A percentile compares a stretch with the other conserved stretches of the same genome.
Evolutionary conservation across 92 coral and sea anemone species (phyloP).

Genomic region (Epizoanthus fatuus): DNA sequence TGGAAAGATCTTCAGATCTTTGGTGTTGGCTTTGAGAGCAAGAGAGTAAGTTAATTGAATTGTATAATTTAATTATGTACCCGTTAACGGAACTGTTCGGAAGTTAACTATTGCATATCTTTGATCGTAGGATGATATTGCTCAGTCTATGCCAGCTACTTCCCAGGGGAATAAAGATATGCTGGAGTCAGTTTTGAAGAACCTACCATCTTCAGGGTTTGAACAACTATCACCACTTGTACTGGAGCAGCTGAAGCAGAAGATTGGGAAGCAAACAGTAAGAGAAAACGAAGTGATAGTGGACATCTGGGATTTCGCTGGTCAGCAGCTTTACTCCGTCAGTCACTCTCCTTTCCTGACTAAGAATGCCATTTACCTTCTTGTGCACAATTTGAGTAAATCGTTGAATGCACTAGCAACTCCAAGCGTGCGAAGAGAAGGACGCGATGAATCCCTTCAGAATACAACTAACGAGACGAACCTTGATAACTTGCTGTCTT

Average conservation of each 20-base stretch:
- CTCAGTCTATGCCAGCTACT: too few species aligned
- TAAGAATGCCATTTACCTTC: too few species aligned
- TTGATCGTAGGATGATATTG: too few species aligned
- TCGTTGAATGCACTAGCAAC: background rate
- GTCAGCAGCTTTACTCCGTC: background rate
- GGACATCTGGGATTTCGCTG: background rate
- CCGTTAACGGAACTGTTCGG: too few species aligned
- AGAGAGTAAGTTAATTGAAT: too few species aligned
- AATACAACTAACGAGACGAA: background rate
- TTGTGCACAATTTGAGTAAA: background rate
- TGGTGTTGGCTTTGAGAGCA: too few species aligned
- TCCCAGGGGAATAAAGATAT: too few species aligned
- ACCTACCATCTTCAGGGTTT: background rate
- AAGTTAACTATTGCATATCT: too few species aligned
- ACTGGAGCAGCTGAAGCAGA: background rate
- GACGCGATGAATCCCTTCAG: background rate
- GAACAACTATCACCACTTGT: background rate
- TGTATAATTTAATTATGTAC: too few species aligned
- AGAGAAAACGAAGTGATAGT: constrained; percentile 1
- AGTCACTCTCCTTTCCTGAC: too few species aligned
- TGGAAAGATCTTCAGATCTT: too few species aligned
- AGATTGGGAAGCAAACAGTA: background rate
- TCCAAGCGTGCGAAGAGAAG: background rate
- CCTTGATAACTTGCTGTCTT: background rate
- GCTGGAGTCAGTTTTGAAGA: background rate